A percentile compares a stretch with the other conserved stretches of the same genome.
Evolutionary conservation across 2,797 vertebrate species (phyloP).

Genomic region (Valencia hispanica): DNA sequence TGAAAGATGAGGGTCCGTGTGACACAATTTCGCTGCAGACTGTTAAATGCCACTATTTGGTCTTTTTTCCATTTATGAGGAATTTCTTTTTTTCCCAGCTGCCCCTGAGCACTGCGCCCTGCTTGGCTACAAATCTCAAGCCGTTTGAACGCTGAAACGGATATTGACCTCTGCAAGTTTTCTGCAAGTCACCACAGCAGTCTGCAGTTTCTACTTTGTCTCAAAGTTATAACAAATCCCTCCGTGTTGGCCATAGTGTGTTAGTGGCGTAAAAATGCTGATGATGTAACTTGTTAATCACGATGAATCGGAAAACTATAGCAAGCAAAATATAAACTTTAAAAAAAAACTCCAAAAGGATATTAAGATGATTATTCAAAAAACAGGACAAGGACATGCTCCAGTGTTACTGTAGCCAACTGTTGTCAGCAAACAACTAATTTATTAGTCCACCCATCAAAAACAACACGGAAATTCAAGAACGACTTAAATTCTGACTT

Average conservation of each 20-base stretch:
- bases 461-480: neutral
- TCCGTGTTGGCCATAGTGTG: neutral
- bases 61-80: constrained; percentile 71
- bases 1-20: constrained; percentile 50
- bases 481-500: neutral
- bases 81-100: constrained; percentile 29
- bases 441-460: neutral
- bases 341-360: no score
- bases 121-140: constrained; percentile 25
- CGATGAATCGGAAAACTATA: neutral
- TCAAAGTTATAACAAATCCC: neutral
- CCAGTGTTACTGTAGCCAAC: neutral
- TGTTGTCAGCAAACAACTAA: neutral
- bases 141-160: constrained; percentile 20
- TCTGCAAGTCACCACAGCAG: constrained; percentile 2
- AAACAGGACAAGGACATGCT: neutral
- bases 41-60: constrained; percentile 77
- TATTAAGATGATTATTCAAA: neutral
- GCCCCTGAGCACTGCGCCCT: constrained; percentile 34
- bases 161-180: constrained; percentile 34
- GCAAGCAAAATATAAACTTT: no score
- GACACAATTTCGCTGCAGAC: constrained; percentile 61
- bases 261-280: neutral
- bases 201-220: constrained; percentile 6
- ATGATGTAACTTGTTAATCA: neutral